Conservation (phyloP, 1,140 invertebrate genomes). For the Drosophila paulistorum region DNA sequence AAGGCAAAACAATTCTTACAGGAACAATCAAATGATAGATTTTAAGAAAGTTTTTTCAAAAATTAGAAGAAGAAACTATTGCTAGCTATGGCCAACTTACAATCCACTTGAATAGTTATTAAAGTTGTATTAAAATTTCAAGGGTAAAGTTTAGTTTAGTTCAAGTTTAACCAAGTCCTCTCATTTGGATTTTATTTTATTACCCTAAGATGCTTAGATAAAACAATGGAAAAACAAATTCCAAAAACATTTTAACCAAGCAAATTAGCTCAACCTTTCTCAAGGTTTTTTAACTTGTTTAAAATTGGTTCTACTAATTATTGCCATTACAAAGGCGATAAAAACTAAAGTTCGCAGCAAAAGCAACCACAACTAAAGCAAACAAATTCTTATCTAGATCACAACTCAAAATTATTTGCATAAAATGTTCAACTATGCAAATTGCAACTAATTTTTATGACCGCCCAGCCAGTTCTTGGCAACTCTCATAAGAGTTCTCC, state of each 20-base stretch:
- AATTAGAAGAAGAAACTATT: no score
- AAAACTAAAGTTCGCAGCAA: conserved; percentile 37
- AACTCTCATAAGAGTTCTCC: conserved; percentile 50
- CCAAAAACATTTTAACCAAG: conserved; percentile 19
- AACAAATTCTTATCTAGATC: conserved; percentile 63
- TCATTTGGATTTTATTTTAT: neutral
- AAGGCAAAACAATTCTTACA: no score
- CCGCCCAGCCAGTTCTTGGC: conserved; percentile 55
- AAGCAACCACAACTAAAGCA: conserved; percentile 33
- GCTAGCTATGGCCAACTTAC: neutral
- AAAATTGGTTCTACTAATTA: conserved; percentile 51
- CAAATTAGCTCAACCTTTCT: conserved; percentile 58
- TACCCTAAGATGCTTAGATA: neutral
- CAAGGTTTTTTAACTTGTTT: conserved; percentile 44
- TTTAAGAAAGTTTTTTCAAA: no score
- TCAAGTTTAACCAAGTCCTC: neutral
- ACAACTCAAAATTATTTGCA: conserved; percentile 55
- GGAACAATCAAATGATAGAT: no score
- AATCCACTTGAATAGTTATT: neutral
- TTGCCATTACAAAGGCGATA: conserved; percentile 76
- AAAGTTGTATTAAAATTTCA: neutral
- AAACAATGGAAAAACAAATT: neutral
- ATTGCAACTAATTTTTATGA: conserved; percentile 77
- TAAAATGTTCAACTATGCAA: conserved; percentile 77
- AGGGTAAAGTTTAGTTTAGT: neutral